Evolutionary conservation across 2,797 vertebrate genomes (phyloP).

Genomic region (Pyrrhura leucotis): DNA sequence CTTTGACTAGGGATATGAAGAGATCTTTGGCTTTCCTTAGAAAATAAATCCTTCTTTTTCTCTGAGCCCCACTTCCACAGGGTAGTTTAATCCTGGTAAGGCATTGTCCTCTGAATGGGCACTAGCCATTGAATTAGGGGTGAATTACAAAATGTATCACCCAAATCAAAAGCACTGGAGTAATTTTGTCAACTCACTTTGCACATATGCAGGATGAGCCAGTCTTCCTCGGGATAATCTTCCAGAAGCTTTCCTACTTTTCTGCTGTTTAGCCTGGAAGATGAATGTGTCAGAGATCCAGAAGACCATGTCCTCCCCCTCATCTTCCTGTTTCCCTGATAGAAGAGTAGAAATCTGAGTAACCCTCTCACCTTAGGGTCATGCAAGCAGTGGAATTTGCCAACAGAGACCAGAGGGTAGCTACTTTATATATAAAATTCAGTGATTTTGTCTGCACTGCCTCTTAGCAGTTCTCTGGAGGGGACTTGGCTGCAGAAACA

Average conservation of each 20-base stretch:
- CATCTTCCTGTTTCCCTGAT: neutral
- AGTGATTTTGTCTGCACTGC: neutral
- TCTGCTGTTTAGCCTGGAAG: neutral
- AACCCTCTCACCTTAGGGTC: no score
- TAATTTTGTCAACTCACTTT: neutral
- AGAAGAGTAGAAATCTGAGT: neutral
- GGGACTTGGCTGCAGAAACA: accelerated
- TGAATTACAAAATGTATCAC: neutral
- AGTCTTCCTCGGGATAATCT: neutral
- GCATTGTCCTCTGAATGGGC: no score
- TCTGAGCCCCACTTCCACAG: accelerated
- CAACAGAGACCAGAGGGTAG: neutral
- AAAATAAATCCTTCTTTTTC: neutral
- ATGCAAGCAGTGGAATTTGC: neutral
- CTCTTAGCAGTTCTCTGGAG: neutral
- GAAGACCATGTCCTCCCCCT: neutral
- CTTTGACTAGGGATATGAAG: neutral
- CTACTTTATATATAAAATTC: neutral
- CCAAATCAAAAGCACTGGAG: neutral
- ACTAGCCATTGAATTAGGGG: neutral
- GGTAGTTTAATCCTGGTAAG: neutral
- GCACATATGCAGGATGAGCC: neutral
- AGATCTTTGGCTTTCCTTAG: accelerated
- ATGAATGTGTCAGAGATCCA: neutral
- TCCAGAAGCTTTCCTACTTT: neutral